Percentiles rank a stretch among this genome's conserved stretches.
phyloP scores from a whole-genome alignment of 2,888 invertebrate genomes.

The Hypsopygia costalis region DNA sequence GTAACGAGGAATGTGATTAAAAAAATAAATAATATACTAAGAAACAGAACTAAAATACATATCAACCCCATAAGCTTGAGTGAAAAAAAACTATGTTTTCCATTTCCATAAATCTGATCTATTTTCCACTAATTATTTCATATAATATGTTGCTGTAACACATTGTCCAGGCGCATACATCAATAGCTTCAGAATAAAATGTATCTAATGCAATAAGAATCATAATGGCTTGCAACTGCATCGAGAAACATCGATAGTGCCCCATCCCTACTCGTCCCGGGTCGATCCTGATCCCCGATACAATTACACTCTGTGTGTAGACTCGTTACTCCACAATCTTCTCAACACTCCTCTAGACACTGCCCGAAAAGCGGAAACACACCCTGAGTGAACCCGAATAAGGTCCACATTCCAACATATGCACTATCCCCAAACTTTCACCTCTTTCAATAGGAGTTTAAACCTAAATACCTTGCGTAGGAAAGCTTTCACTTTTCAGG shows the following conservation, averaged over 20 bases:
- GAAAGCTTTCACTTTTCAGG: constrained; percentile 80
- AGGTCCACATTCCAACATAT: constrained; percentile 32
- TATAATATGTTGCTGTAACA: no score
- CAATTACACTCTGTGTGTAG: constrained; percentile 75
- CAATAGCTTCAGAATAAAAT: no score
- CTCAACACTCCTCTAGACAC: constrained; percentile 52
- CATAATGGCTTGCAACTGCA: constrained; percentile 30
- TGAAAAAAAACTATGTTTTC: no score
- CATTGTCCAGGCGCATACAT: no score
- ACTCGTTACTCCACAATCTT: constrained; percentile 75
- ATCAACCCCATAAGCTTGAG: no score
- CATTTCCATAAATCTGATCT: no score
- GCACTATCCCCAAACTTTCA: constrained; percentile 66
- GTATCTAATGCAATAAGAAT: no score
- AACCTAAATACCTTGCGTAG: constrained; percentile 78
- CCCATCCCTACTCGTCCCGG: constrained; percentile 45
- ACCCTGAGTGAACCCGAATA: constrained; percentile 32
- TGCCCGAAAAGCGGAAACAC: constrained; percentile 30
- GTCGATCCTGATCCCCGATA: constrained; percentile 74
- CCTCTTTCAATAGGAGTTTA: constrained; percentile 79
- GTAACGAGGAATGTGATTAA: no score
- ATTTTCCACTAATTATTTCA: no score
- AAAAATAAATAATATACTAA: no score
- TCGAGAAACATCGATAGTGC: constrained; percentile 32
- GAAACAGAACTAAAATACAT: no score